Conservation (phyloP, 2,888 invertebrate species). For the Torymus aiolomorphi region DNA sequence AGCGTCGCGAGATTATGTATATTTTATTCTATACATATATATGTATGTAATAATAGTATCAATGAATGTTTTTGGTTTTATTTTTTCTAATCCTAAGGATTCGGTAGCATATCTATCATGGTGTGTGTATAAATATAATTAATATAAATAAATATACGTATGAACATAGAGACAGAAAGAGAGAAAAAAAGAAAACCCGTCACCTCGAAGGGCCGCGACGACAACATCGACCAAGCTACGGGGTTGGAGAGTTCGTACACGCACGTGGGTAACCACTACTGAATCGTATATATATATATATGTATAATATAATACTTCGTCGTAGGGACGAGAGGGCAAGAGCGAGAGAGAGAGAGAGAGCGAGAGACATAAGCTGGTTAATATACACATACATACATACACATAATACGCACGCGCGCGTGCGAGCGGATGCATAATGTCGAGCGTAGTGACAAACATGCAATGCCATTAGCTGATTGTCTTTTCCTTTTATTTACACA, state of each 20-base stretch:
- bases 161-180: too few relatives aligned
- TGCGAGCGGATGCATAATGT: background rate
- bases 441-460: constrained; percentile 25
- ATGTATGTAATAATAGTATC: background rate
- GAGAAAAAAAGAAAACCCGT: background rate
- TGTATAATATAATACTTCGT: too few relatives aligned
- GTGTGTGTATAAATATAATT: too few relatives aligned
- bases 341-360: background rate
- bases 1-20: background rate
- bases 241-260: too few relatives aligned
- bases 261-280: too few relatives aligned
- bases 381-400: constrained; percentile 21
- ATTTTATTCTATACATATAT: constrained; percentile 1
- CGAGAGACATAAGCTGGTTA: constrained; percentile 36
- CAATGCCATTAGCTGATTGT: constrained; percentile 36
- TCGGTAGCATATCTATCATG: too few relatives aligned
- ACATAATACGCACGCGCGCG: background rate
- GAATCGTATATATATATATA: too few relatives aligned
- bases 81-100: too few relatives aligned
- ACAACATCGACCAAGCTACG: constrained; percentile 23
- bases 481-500: constrained; percentile 13
- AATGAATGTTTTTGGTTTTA: too few relatives aligned
- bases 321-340: too few relatives aligned
- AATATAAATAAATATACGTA: too few relatives aligned
- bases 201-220: constrained; percentile 18